Percentiles rank a stretch among this genome's conserved stretches.
Conservation (phyloP, 2,888 invertebrate species). For the Idaea aversata region DNA sequence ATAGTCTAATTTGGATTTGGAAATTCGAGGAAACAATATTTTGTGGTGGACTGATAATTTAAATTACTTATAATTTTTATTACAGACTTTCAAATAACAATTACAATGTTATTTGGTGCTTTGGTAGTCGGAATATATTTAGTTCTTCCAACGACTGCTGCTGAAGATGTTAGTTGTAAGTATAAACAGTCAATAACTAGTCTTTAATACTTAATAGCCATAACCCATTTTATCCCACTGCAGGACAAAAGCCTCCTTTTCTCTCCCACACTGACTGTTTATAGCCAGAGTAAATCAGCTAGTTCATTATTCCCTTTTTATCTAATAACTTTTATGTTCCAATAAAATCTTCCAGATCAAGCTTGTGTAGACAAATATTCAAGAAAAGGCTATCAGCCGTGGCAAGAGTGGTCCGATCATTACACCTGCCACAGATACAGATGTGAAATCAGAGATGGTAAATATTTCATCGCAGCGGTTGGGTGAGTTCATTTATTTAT, state of each 20-base stretch:
- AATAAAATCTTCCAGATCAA: constrained; percentile 52
- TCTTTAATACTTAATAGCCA: neutral
- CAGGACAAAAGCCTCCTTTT: no score
- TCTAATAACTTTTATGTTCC: neutral
- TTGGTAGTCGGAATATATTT: constrained; percentile 48
- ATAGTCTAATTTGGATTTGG: constrained; percentile 13
- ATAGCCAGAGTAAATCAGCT: no score
- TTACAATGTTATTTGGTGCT: constrained; percentile 49
- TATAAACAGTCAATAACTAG: constrained; percentile 21
- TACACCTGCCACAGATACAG: constrained; percentile 73
- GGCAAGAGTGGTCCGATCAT: constrained; percentile 77
- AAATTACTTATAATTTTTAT: constrained; percentile 17
- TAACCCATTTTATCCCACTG: no score
- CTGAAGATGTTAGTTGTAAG: constrained; percentile 74
- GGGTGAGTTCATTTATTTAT: constrained; percentile 46
- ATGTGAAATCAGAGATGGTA: constrained; percentile 73
- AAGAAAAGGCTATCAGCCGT: constrained; percentile 75
- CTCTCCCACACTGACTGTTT: no score
- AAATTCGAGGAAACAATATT: neutral
- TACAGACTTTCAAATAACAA: constrained; percentile 13
- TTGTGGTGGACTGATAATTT: neutral
- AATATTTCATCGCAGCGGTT: constrained; percentile 74
- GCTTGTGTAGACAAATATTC: constrained; percentile 76
- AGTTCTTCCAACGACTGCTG: constrained; percentile 43
- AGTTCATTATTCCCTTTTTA: neutral